phyloP scores from a whole-genome alignment of 2,888 invertebrate species.

The Aleiodes leptofemur region DNA sequence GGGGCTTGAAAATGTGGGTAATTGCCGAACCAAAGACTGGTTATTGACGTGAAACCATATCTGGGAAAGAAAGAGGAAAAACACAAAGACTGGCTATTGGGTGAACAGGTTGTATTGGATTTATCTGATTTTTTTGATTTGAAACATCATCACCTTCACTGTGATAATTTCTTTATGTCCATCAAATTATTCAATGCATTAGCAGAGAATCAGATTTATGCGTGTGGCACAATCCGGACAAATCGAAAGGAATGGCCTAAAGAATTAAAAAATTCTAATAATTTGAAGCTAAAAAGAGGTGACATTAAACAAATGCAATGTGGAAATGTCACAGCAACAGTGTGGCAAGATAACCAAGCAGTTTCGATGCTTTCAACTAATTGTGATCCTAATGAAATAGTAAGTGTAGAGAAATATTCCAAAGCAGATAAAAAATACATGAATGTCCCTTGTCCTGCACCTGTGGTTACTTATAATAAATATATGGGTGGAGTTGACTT shows the following conservation, averaged over 20 bases:
- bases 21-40: conserved; percentile 29
- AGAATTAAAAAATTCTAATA: conserved; percentile 24
- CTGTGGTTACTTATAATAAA: conserved; percentile 24
- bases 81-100: conserved; percentile 33
- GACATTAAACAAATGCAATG: conserved; percentile 13
- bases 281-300: conserved; percentile 27
- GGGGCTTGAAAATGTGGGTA: not conserved
- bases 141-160: conserved; percentile 40
- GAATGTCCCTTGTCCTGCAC: conserved; percentile 22
- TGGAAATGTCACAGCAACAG: conserved; percentile 19
- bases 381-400: conserved; percentile 8
- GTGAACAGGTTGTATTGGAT: conserved; percentile 45
- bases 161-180: conserved; percentile 46
- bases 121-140: conserved; percentile 38
- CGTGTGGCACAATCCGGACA: conserved; percentile 25
- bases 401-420: not conserved
- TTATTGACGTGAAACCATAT: conserved; percentile 36
- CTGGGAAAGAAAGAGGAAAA: conserved; percentile 37
- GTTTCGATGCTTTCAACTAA: conserved; percentile 29
- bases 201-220: not conserved
- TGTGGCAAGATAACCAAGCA: conserved; percentile 32
- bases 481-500: conserved; percentile 30
- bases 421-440: not conserved
- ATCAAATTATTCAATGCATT: conserved; percentile 30
- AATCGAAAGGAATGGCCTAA: conserved; percentile 33